Base-by-base conservation (phyloP, 2,888 invertebrate species). In the Copidosoma aretas region DNA sequence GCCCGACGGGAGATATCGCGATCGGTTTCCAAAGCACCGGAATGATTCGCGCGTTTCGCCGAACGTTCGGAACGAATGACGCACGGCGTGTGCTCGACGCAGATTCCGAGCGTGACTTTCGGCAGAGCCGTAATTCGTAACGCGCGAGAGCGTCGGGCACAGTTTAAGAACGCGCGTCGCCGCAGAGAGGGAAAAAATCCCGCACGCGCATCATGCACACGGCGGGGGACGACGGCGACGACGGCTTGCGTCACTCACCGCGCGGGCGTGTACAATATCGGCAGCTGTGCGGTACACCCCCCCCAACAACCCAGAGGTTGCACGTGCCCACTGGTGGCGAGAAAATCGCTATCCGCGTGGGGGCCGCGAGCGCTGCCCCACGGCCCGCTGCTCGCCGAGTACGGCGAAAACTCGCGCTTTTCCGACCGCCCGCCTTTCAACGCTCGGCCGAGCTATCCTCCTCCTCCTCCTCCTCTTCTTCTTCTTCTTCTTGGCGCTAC, bases 291-390 rank as follows among this genome's bases (percentile, higher is more conserved):
- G n/a, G n/a, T n/a, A n/a, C n/a, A n/a, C n/a, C n/a, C n/a, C n/a
- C 3, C 32, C 32, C 32, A 32, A 32, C 32, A 8, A 32, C n/a
- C n/a, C n/a, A 32, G 8, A 5, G 8, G 3, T 32, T 32, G 32
- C 8, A 32, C 8, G 62, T n/a, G n/a, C n/a, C 59, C 51, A 59
- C 1, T 32, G 49, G 39, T 32, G n/a, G 8, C 32, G 32, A 32
- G 60, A 67, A 57, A 56, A 19, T 15, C 21, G 65, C 58, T 68
- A 68, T 71, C 64, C 62, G 68, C 68, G 71, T 71, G 46, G 71
- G 71, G 32, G 32, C 60, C 22, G 54, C 22, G 59, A 61, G 60
- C 67, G 43, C 65, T 71, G 56, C 70, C 49, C 67, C 70, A 67
- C 59, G 57, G 64, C 61, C 59, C 46, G 32, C 52, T 54, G 59